Conservation (phyloP, 2,888 invertebrate species). For the Elmis aenea region DNA sequence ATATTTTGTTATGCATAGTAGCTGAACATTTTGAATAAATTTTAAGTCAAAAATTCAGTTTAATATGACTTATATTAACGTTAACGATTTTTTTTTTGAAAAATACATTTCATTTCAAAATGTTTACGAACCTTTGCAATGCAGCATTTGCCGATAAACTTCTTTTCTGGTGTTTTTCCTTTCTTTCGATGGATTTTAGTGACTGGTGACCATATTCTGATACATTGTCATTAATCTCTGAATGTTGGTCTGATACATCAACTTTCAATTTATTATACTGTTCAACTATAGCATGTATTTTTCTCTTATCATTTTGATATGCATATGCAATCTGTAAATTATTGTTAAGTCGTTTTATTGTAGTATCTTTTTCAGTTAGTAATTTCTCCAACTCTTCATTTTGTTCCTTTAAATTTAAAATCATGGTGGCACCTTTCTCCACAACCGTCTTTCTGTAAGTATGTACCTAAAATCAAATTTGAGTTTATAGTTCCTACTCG, state of each 20-base stretch:
- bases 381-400: constrained; percentile 19
- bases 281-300: background rate
- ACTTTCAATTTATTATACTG: background rate
- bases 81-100: too few species aligned
- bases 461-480: background rate
- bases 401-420: constrained; percentile 22
- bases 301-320: constrained; percentile 5
- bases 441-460: constrained; percentile 21
- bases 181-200: background rate
- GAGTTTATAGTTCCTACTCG: too few species aligned
- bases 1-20: too few species aligned
- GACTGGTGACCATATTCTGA: background rate
- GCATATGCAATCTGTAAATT: constrained; percentile 21
- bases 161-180: background rate
- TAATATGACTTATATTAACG: too few species aligned
- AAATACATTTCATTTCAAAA: too few species aligned
- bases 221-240: background rate
- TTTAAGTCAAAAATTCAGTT: too few species aligned
- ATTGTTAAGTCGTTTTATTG: constrained; percentile 20
- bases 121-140: too few species aligned
- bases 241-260: background rate
- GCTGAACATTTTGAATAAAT: too few species aligned
- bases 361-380: constrained; percentile 19
- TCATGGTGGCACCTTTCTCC: constrained; percentile 24
- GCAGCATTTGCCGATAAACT: background rate